Evolutionary conservation across 2,888 invertebrate species (phyloP).

Genomic region (Mycalesis mineus): DNA sequence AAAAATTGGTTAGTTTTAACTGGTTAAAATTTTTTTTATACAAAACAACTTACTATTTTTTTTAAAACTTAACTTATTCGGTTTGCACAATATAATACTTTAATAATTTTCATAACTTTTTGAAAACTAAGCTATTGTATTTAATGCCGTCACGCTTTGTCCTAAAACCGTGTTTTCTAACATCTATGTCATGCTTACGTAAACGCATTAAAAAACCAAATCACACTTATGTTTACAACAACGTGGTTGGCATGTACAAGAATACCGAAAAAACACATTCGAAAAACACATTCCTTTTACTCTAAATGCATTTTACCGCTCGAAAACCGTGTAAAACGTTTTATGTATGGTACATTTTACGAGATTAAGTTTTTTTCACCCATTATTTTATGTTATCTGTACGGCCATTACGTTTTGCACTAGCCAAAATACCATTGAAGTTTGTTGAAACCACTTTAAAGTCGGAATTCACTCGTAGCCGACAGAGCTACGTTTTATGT

Average conservation of each 20-base stretch:
- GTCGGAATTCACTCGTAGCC: not conserved
- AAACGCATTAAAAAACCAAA: not conserved
- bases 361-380: constrained; percentile 18
- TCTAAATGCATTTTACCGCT: constrained; percentile 21
- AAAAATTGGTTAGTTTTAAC: no score
- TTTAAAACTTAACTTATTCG: no score
- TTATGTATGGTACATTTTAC: constrained; percentile 19
- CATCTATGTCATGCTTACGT: no score
- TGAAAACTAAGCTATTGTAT: no score
- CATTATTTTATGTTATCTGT: constrained; percentile 22
- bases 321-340: constrained; percentile 17
- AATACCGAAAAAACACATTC: not conserved
- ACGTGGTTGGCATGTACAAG: not conserved
- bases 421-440: constrained; percentile 16
- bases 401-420: constrained; percentile 21
- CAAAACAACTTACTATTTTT: no score
- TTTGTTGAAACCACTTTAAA: constrained; percentile 18
- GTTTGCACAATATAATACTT: no score
- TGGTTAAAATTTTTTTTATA: no score
- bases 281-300: constrained; percentile 9
- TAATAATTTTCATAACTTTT: no score
- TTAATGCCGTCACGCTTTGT: no score
- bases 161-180: no score
- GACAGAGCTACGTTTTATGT: not conserved
- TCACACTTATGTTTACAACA: not conserved